Evolutionary conservation across 2,888 invertebrate genomes (phyloP), one percentile per base, ranked within the genome.

Genomic region (Ormyrus labotus): DNA sequence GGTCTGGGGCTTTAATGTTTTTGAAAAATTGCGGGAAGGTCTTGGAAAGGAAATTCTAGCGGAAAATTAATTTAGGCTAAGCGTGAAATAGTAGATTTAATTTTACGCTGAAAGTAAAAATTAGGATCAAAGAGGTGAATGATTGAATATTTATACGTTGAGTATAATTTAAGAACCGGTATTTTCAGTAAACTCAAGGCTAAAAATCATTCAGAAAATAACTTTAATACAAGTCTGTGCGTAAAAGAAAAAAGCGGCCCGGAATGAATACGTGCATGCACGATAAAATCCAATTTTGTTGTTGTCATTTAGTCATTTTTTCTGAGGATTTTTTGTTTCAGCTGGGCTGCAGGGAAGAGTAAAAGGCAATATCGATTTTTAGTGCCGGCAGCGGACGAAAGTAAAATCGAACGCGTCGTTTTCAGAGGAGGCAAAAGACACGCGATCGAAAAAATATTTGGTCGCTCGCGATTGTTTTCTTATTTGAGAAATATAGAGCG

Each of bases 371-470:
- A 34, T 19, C 34, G 13, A 69, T 57, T 69, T 69, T 57, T 57
- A 57, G 55, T 57, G 7, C n/a, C 4, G n/a, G 57, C 5, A 9
- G 48, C 50, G 13, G 19, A 19, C 1, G 45, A 68, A 45, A 34
- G 67, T 6, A 34, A 69, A 69, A 69, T 57, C 57, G 57, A 55
- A 69, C 57, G 53, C 47, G 6, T 70, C 57, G n/a, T 57, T n/a
- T 57, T 57, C 19, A 19, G 19, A 19, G 19, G 19, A 19, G 19
- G 19, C 19, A 19, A 19, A 19, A 19, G 19, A 2, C 19, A 19
- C 2, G 47, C 6, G 47, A 34, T 10, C 5, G 51, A 8, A 60
- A n/a, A 1, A 10, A 47, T 10, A 47, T 13, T 10, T 13, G 4
- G 50, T 50, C 5, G 11, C 10, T 19, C 19, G 61, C 48, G 34